Percentiles rank a stretch among this genome's conserved stretches.
These are phyloP conservation scores for Cliona cf. orientalis DNA, from an alignment of 37 sponge, comb jelly and placozoan genomes.

Conservation along the genomic window DNA sequence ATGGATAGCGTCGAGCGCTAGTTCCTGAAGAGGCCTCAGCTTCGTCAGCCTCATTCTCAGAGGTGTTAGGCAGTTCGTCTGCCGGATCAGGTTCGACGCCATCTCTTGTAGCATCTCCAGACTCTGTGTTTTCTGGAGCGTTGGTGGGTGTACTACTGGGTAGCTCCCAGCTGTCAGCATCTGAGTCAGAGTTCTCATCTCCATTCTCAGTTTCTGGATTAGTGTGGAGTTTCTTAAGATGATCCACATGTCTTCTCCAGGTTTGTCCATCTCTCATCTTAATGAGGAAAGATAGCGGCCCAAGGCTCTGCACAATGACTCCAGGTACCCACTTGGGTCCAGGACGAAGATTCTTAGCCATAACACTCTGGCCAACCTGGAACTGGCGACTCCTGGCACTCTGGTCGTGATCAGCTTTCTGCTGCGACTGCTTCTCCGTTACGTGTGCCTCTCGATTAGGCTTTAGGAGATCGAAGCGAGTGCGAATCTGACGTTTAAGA, in stretches of 20 bases:
- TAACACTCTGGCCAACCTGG: background rate
- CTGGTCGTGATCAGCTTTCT: background rate
- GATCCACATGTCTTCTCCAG: conserved; percentile 3
- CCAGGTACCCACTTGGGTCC: background rate
- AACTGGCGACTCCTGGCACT: background rate
- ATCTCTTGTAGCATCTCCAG: too few species aligned
- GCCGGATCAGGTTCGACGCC: too few species aligned
- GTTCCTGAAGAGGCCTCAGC: too few species aligned
- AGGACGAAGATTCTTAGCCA: background rate
- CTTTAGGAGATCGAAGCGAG: background rate
- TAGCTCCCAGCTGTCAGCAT: background rate
- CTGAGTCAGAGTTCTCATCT: background rate
- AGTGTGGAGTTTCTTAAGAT: background rate
- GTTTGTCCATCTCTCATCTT: background rate
- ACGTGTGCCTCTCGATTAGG: background rate
- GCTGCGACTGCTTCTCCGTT: background rate
- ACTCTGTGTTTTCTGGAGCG: too few species aligned
- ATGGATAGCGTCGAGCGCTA: too few species aligned
- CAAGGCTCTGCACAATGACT: background rate
- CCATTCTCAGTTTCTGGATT: background rate
- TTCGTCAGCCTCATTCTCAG: too few species aligned
- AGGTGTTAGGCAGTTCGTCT: too few species aligned
- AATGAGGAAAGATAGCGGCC: background rate
- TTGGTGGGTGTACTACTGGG: too few species aligned
- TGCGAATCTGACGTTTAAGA: background rate